Evolutionary conservation across 1,140 invertebrate genomes (phyloP), one percentile per base, ranked within the genome.

Genomic region (Drosophila parvula): DNA sequence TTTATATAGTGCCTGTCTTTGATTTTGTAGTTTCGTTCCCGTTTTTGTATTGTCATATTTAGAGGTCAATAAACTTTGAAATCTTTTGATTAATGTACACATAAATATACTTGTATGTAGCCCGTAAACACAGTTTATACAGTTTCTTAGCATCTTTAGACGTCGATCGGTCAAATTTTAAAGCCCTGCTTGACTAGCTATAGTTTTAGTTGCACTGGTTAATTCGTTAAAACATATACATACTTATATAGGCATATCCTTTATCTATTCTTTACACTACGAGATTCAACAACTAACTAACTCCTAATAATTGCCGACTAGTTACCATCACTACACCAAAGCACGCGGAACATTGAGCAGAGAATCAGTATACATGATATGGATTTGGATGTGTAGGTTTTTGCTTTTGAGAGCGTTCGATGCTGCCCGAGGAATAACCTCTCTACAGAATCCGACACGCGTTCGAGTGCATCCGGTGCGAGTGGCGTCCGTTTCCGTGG

Each of bases 381-480:
- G 78, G 61, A 63, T 30, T 47, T 43, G 41, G 51, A 32, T 43
- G 28, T 64, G 53, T 48, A 11, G 30, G 12, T 50, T 53, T 34
- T 50, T n/a, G 10, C 2, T 18, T n/a, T 4, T 11, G 11, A 4
- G 16, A 63, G 28, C 34, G 12, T 12, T 41, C 8, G 2, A 32
- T 45, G 14, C 40, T 27, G 28, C 28, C 9, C 11, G 16, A 10
- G 14, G 7, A 14, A 2, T 32, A 9, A 5, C 12, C 50, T 38
- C 64, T 79, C 56, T 92, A 92, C 32, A 92, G 73, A 28, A 92
- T 73, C 8, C 67, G 57, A 61, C 91, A 92, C 48, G 91, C 91
- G 53, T 91, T 92, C 7, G 91, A 92, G 75, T 92, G 91, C 79
- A 92, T 89, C 45, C 90, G 78, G 74, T 92, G 90, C 55, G 90